Base-by-base conservation (phyloP, 2,797 vertebrate species). In the Setipinna tenuifilis region DNA sequence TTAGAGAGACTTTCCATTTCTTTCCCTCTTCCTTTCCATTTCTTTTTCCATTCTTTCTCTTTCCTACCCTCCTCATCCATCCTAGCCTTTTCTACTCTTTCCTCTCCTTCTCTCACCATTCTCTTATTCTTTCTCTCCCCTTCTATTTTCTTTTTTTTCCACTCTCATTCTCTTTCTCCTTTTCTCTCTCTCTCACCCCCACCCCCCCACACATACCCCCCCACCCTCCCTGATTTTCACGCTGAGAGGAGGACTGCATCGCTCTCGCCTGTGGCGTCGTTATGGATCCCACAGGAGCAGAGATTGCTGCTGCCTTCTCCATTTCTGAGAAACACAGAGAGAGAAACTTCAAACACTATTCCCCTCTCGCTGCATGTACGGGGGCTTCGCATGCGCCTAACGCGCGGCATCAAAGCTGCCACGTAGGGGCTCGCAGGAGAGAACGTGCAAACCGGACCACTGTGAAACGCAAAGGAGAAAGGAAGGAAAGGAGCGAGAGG, bases 341-440 rank as follows among this genome's bases (percentile, higher is more conserved):
- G 86, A 89, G 71, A 86, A 92, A 94, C 94, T 95, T 95, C 94
- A 95, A 95, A 95, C 93, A 92, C 91, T 88, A 91, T 93, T 95
- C 93, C 93, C 90, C 89, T 91, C 86, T 88, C 92, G 93, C 93
- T 90, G 92, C 71, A 2, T 78, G 71, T 41, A 78, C 16, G 17
- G 68, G 71, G 71, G 71, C 71, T 78, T 44, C 35, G 17, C 71
- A 41, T 44, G 71, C 71, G 35, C 31, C 35, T 78, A 35, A 54
- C 9, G 50, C 82, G 21, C 62, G 92, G 85, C 94, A 93, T 90
- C 93, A 92, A 91, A 93, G 94, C 93, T 93, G 90, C 91, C 93
- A 94, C 88, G 92, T 92, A 89, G 91, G 91, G 93, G 91, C 94
- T 92, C 94, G 94, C 94, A 89, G 50, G 50, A 54, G 50, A 88